phyloP scores from a whole-genome alignment of 37 sponge, comb jelly and placozoan species.

The Crambe crambe region DNA sequence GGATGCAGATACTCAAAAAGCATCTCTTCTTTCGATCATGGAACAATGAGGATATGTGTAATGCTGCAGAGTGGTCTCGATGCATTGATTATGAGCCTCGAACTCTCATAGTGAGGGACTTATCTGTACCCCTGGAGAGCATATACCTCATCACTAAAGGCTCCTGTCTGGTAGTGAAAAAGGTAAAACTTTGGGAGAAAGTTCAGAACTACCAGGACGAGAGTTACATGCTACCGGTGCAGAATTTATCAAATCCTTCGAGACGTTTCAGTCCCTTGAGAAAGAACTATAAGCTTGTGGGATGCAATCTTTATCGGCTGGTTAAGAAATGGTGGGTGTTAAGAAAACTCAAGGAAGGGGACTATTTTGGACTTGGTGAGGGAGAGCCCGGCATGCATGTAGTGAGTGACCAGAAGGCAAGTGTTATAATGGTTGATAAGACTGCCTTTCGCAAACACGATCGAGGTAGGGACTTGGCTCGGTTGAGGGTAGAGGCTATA shows the following conservation, averaged over 20 bases:
- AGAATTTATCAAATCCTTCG: not conserved
- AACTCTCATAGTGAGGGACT: conserved; percentile 65
- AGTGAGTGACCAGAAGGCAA: conserved; percentile 38
- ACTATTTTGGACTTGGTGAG: conserved; percentile 87
- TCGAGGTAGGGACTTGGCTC: conserved; percentile 22
- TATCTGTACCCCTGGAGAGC: conserved; percentile 30
- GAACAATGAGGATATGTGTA: conserved; percentile 11
- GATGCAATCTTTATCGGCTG: not conserved
- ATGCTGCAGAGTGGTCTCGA: conserved; percentile 51
- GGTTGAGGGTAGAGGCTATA: conserved; percentile 25
- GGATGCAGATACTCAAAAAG: conserved; percentile 27
- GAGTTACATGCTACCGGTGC: not conserved
- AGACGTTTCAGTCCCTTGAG: too few relatives aligned
- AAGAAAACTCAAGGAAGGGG: conserved; percentile 56
- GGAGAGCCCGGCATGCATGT: conserved; percentile 36
- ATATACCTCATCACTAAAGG: conserved; percentile 62
- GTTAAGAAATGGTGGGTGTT: conserved; percentile 59
- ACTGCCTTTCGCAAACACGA: conserved; percentile 48
- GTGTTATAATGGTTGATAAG: conserved; percentile 47
- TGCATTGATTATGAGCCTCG: conserved; percentile 45
- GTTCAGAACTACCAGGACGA: not conserved
- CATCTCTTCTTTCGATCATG: conserved; percentile 47
- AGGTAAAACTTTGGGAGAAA: conserved; percentile 29
- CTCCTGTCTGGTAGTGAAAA: conserved; percentile 58
- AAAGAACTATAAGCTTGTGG: too few relatives aligned